Evolutionary conservation across 2,888 invertebrate genomes (phyloP), one percentile per base, ranked within the genome.

Genomic region (Microplitis manilae): DNA sequence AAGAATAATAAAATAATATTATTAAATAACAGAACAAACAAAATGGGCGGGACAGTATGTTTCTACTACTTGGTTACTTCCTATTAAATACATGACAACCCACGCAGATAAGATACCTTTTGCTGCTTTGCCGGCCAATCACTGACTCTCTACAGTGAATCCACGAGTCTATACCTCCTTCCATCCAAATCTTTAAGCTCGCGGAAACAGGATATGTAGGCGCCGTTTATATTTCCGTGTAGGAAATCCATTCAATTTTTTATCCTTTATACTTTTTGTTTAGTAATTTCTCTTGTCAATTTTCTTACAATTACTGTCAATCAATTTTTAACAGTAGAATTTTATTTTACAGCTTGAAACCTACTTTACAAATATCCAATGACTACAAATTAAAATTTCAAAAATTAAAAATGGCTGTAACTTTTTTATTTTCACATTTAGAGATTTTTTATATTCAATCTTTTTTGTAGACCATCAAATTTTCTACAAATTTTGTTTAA

Each of bases 51-150:
- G 81, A 77, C 15, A 15, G 13, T 65, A 17, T 8, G 17, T 62
- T 62, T 65, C 30, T 30, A 65, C 65, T 65, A 65, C 65, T 65
- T 30, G 30, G 13, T 85, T 86, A 85, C 86, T 86, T 85, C 85
- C 84, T 86, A 85, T 84, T 83, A 84, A 86, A 86, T 83, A 83
- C 83, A 81, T 82, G 81, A 7, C 65, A 30, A 30, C 65, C 65
- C 65, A 65, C 65, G 65, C 65, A 73, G 80, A 83, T 83, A 83
- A 82, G 84, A 83, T 84, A 79, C 80, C 79, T 84, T 81, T 79
- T 77, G 79, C 81, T 71, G 39, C 61, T 80, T 80, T 80, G 76
- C 76, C 82, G 80, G 79, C 82, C 84, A 84, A 84, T 84, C 84
- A 84, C 79, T 80, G 80, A 82, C 13, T 5, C 13, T 50, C 50